Base-by-base conservation (phyloP, 2,113 vertebrate species). In the Ovis canadensis region DNA sequence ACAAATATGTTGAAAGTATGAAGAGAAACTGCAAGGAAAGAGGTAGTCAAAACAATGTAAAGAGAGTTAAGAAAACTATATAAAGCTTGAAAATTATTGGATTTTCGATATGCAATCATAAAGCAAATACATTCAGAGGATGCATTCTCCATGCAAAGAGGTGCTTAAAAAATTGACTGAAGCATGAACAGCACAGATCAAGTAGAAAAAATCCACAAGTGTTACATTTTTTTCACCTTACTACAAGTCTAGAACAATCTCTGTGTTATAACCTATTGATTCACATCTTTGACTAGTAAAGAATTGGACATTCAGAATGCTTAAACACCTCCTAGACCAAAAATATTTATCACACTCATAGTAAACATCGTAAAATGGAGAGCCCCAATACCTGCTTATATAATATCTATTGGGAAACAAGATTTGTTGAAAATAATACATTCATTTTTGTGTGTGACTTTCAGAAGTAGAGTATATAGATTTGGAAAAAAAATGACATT, bases 361-460 rank as follows among this genome's bases (percentile, higher is more conserved):
- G 91, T 96, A 96, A 33, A 17, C 16, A 77, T 48, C 80, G 1
- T 94, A 91, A 96, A 95, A 80, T 13, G 84, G 52, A 88, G 29
- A 80, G 17, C 16, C 82, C 11, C 17, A 27, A 83, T 85, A 25
- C 1, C 74, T 78, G 57, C 21, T 88, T 90, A 91, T 60, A 78
- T 93, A 88, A 91, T 87, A 94, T 87, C 40, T 95, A 77, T 2
- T 64, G 29, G 13, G 31, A 97, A 96, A 83, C 17, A 77, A 90
- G 93, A 98, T 97, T 97, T 78, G 0, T 91, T 93, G 64, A 90
- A 96, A 98, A 97, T 80, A 88, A 83, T 64, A 77, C 31, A 21
- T 50, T 97, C 80, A 84, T 57, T 60, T 21, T 93, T 64, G 14
- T 95, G 16, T 50, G 50, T 94, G 59, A 40, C 27, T 94, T 97